Conservation (phyloP, 2,797 vertebrate genomes). For the Meriones psammophilus region DNA sequence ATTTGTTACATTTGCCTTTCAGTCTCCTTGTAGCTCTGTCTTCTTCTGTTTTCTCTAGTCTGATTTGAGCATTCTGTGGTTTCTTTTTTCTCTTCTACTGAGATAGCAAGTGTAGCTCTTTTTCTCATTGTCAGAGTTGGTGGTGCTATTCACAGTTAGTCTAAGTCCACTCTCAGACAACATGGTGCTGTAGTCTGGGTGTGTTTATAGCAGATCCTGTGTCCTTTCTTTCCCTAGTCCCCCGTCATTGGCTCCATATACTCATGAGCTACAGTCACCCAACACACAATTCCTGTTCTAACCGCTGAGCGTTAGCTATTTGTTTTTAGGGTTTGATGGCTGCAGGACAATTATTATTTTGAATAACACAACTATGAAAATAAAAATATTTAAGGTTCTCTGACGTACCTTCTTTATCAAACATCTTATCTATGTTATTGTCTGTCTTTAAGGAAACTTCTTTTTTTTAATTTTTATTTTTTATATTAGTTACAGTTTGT, state of each 20-base stretch:
- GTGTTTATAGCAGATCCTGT: neutral
- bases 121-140: neutral
- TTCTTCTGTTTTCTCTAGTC: neutral
- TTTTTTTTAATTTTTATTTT: neutral
- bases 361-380: neutral
- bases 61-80: neutral
- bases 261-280: neutral
- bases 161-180: neutral
- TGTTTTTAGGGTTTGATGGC: neutral
- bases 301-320: neutral
- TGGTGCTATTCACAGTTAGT: neutral
- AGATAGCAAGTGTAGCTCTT: neutral
- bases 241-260: neutral
- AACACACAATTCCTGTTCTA: neutral
- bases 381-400: neutral
- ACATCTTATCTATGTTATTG: neutral
- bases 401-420: neutral
- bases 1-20: neutral
- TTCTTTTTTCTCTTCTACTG: neutral
- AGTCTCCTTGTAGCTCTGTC: neutral
- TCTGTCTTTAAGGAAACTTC: neutral
- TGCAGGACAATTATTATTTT: neutral
- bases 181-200: accelerated
- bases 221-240: neutral
- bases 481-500: too few relatives aligned